Evolutionary conservation across 2,888 invertebrate species (phyloP), one percentile per base, ranked within the genome.

Genomic region (Eristalis intricaria): DNA sequence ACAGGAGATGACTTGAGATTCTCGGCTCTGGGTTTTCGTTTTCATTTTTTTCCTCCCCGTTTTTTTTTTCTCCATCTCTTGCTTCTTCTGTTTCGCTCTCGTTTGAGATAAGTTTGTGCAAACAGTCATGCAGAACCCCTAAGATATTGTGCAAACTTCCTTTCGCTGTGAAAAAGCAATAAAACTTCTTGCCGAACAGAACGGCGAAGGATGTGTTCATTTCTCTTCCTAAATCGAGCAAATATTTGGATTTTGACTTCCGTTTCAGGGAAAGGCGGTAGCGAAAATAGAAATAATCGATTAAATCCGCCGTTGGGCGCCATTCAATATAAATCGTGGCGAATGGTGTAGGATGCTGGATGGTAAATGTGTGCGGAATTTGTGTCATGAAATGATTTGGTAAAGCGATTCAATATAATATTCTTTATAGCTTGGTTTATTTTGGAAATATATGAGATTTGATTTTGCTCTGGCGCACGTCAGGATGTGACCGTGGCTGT

Each of bases 211-310:
- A 82, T 86, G 78, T 78, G 85, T 86, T 86, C 78, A 78, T 78
- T 78, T 85, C 84, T 85, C 85, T 77, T 85, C 86, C 82, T 86
- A 74, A 82, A 86, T 86, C 82, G 82, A 82, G 78, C 86, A 86
- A 86, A 86, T 86, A 86, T 86, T 86, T 86, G 82, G 82, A 82
- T 86, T 86, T 86, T 78, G 65, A 86, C 86, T 82, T 86, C 86
- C 86, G 82, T 43, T 82, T 23, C 19, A 29, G n/a, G 50, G 32
- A 43, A 43, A 61, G 29, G 43, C 40, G 32, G 43, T 19, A 35
- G 56, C 15, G 43, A 82, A 86, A 70, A 85, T 71, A 58, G 71
- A 71, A 79, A 75, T 64, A 81, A 81, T 81, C 81, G 81, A 74
- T 81, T 75, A 58, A 69, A 74, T 61, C 40, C 50, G 61, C 73